Percentiles rank a stretch among this genome's conserved stretches.
phyloP scores from a whole-genome alignment of 2,797 vertebrate species.

The Zalophus californianus region DNA sequence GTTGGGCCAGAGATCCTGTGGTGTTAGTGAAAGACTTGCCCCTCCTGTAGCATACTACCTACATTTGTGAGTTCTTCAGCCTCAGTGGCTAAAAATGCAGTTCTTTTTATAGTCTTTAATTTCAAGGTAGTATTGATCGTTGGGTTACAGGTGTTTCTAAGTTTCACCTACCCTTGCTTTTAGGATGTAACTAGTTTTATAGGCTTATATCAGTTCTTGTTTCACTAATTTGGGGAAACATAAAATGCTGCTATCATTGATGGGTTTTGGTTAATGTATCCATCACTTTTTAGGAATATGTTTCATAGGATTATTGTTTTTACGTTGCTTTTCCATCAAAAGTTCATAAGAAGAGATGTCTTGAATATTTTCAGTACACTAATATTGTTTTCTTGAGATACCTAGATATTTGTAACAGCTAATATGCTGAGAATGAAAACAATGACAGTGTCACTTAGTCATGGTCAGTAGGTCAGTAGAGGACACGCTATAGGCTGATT shows the following conservation, averaged over 20 bases:
- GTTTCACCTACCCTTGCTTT: not conserved
- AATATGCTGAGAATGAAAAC: constrained; percentile 6
- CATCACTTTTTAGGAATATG: not conserved
- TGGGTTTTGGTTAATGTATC: constrained; percentile 30
- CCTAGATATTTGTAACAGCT: not conserved
- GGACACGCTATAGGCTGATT: not conserved
- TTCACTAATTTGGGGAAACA: not conserved
- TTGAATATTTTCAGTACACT: constrained; percentile 4
- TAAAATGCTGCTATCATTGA: not conserved
- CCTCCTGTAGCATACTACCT: not conserved
- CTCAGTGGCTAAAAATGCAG: not conserved
- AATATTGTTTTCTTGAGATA: constrained; percentile 8
- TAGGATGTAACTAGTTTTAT: constrained; percentile 3
- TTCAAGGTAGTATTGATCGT: not conserved
- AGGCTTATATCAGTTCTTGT: not conserved
- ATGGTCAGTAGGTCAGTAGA: not conserved
- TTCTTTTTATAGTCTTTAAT: constrained; percentile 29
- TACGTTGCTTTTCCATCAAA: not conserved
- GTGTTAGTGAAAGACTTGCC: not conserved
- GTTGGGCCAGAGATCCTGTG: not conserved
- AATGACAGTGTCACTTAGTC: not conserved
- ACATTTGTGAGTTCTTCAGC: not conserved
- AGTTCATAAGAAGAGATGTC: not conserved
- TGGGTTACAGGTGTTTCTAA: not conserved
- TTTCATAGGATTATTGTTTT: constrained; percentile 49